Base-by-base conservation (phyloP, 2,797 vertebrate species). In the Pipistrellus nathusii region DNA sequence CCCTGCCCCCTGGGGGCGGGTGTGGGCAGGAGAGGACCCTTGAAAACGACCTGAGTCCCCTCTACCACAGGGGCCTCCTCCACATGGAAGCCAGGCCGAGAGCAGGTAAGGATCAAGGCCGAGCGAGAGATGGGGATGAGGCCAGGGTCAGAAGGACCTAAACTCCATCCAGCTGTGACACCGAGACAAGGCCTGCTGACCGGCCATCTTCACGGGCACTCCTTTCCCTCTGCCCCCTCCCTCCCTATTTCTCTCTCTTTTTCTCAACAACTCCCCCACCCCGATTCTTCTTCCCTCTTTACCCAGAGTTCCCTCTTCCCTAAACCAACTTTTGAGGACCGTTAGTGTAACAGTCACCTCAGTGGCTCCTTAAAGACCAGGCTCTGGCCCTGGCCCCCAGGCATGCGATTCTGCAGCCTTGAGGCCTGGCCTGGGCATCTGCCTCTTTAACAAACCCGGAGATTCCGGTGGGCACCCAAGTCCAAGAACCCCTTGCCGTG, bases 171-270 rank as follows among this genome's bases (percentile, higher is more conserved):
- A 75, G 55, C 13, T 0, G 20, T 66, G n/a, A 12, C 21, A 38
- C 8, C 32, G 8, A 6, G 35, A 55, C 35, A 48, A 48, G 64
- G 21, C 17, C n/a, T 53, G 25, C 23, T 0, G 30, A 38, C 23
- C 0, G 32, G 27, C 2, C 5, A 18, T 32, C 35, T 69, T 69
- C 13, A 0, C 0, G 1, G 20, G 8, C 2, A 1, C 17, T 5
- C 35, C 12, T 46, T 46, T 35, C 13, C 51, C 11, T 51, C 51
- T 51, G 38, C n/a, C 51, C 17, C 7, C 14, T n/a, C 9, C 51
- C 10, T 32, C 62, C 32, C 14, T 15, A 32, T 27, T 15, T 48
- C 32, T 35, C 44, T 44, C 18, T 23, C 46, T 53, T 4, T 35
- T 20, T 76, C 30, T 76, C 27, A 75, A 8, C n/a, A 51, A 32